These are phyloP conservation scores for Ditylenchus weischeri DNA, from an alignment of 2,888 invertebrate species.

Conservation along the genomic window DNA sequence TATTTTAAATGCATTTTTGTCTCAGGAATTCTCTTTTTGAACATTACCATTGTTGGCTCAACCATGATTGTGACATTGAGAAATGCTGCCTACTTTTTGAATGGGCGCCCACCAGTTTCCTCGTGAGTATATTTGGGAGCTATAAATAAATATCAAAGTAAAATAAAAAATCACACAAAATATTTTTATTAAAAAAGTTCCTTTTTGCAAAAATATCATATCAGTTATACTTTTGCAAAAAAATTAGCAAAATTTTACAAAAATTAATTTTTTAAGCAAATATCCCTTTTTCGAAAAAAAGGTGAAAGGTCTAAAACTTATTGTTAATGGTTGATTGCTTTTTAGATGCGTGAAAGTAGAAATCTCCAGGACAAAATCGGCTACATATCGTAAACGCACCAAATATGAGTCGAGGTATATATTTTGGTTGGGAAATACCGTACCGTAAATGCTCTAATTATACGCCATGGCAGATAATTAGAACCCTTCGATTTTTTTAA, in stretches of 20 bases:
- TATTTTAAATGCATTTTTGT: not conserved
- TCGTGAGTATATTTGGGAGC: slow-evolving; percentile 2
- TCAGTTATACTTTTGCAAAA: too few species aligned
- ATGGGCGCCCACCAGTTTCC: slow-evolving; percentile 23
- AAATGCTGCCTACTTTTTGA: slow-evolving; percentile 39
- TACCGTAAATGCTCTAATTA: too few species aligned
- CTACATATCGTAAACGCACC: slow-evolving; percentile 19
- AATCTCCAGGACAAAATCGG: not conserved
- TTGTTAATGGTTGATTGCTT: not conserved
- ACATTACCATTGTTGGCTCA: slow-evolving; percentile 36
- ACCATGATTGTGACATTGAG: slow-evolving; percentile 33
- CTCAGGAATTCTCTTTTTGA: slow-evolving; percentile 40
- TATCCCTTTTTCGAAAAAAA: not conserved
- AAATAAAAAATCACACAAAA: not conserved
- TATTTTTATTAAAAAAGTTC: too few species aligned
- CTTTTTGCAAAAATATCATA: too few species aligned
- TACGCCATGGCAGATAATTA: too few species aligned
- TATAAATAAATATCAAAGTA: slow-evolving; percentile 9
- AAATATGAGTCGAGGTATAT: slow-evolving; percentile 15
- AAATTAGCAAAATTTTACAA: too few species aligned
- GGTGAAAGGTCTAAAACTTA: not conserved
- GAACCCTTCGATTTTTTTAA: too few species aligned
- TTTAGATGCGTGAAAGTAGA: not conserved
- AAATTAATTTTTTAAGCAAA: not conserved
- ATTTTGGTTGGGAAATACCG: not conserved